Evolutionary conservation across 2,113 vertebrate genomes (phyloP), one percentile per base, ranked within the genome.

Genomic region (Prionailurus bengalensis): DNA sequence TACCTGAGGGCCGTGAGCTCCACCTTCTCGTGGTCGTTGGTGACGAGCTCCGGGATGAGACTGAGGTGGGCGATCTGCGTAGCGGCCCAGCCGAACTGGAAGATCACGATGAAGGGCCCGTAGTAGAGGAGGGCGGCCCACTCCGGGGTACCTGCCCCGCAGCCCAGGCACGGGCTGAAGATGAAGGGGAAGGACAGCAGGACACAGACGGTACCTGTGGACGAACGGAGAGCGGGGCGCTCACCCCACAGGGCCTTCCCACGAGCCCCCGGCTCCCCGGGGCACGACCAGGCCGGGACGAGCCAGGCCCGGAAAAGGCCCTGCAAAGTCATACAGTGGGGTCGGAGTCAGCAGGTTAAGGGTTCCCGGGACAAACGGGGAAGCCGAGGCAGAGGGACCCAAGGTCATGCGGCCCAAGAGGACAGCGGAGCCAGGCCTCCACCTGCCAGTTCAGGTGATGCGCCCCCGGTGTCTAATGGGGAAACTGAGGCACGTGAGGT

Each of bases 51-150:
- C 0, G 99, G 99, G 70, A 99, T 99, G 96, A 99, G 99, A 1
- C 99, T 99, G 78, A 99, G 98, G 98, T 99, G 99, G 4, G 99
- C 99, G 96, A 99, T 99, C 98, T 99, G 99, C 0, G 99, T 99
- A 84, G 99, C 99, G 0, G 99, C 99, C 99, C 99, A 99, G 96
- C 99, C 99, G 0, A 99, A 99, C 98, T 99, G 99, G 97, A 99
- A 99, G 98, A 99, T 94, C 90, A 99, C 5, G 36, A 99, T 99
- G 98, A 99, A 99, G 0, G 99, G 99, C 36, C 98, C 97, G 14
- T 99, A 99, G 99, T 99, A 99, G 93, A 99, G 66, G 29, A 99
- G 89, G 23, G 99, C 99, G 1, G 98, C 99, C 99, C 99, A 99
- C 97, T 99, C 99, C 0, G 99, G 99, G 0, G 99, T 99, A 98